Conservation (phyloP, 2,888 invertebrate genomes). For the Ophion ventricosus region DNA sequence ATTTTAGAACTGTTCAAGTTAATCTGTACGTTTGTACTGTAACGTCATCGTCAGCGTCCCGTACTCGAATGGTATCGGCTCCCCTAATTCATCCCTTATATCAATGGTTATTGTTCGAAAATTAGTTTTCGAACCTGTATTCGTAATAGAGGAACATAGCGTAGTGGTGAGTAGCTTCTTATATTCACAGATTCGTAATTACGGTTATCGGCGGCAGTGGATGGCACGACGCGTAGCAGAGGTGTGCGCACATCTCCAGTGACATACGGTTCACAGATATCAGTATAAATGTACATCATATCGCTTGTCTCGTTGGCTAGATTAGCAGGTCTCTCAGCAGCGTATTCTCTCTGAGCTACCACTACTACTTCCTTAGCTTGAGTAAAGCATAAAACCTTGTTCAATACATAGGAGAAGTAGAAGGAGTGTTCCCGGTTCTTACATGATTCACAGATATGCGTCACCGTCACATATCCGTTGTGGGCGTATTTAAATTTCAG, state of each 20-base stretch:
- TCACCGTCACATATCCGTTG: slow-evolving; percentile 21
- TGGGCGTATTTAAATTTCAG: not conserved
- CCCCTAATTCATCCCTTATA: too few relatives aligned
- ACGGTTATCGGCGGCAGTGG: not conserved
- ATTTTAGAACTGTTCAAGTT: too few relatives aligned
- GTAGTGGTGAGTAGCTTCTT: slow-evolving; percentile 15
- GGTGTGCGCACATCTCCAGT: not conserved
- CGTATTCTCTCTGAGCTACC: not conserved
- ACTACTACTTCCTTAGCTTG: not conserved
- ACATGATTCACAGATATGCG: not conserved
- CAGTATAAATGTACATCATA: not conserved
- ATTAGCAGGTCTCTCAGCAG: not conserved
- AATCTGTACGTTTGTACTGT: too few relatives aligned
- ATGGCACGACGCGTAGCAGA: not conserved
- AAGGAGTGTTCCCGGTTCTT: slow-evolving; percentile 16
- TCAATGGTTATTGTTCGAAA: not conserved
- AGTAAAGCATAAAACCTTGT: slow-evolving; percentile 28
- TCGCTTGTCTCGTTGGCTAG: not conserved
- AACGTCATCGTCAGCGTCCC: too few relatives aligned
- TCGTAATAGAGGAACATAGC: slow-evolving; percentile 15
- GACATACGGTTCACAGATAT: not conserved
- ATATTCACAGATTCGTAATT: slow-evolving; percentile 4
- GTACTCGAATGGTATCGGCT: too few relatives aligned
- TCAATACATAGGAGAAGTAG: slow-evolving; percentile 11
- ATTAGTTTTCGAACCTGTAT: too few relatives aligned